Evolutionary conservation across 2,888 invertebrate genomes (phyloP).

Genomic region (Philopedon plagiatum): DNA sequence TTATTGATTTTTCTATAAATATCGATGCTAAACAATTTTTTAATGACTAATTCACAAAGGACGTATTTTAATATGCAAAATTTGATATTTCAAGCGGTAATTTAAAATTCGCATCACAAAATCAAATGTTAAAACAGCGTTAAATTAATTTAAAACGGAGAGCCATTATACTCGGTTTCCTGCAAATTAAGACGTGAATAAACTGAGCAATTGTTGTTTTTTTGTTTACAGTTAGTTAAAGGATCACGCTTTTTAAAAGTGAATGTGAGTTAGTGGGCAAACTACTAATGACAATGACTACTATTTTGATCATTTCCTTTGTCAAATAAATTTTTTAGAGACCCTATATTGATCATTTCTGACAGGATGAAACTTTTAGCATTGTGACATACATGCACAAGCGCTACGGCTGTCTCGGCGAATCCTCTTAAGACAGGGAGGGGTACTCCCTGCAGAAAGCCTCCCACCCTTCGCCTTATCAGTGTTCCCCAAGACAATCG

Average conservation of each 20-base stretch:
- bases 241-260: slow-evolving; percentile 21
- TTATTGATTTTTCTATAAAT: not conserved
- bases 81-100: slow-evolving; percentile 7
- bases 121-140: slow-evolving; percentile 15
- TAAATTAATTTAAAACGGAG: slow-evolving; percentile 22
- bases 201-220: slow-evolving; percentile 16
- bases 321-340: too few species aligned
- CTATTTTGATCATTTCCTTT: too few species aligned
- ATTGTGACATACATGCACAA: too few species aligned
- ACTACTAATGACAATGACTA: slow-evolving; percentile 8
- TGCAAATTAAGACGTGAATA: slow-evolving; percentile 26
- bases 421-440: too few species aligned
- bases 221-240: slow-evolving; percentile 30
- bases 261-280: slow-evolving; percentile 13
- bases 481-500: too few species aligned
- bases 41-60: not conserved
- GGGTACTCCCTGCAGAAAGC: too few species aligned
- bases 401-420: too few species aligned
- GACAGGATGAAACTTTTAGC: too few species aligned
- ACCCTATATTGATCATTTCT: too few species aligned
- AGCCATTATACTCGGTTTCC: slow-evolving; percentile 16
- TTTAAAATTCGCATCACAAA: slow-evolving; percentile 32
- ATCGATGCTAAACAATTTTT: not conserved
- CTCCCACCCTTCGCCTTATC: too few species aligned
- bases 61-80: slow-evolving; percentile 9